Base-by-base conservation (phyloP, 1,140 invertebrate species). In the Panagrolaimus sp. region DNA sequence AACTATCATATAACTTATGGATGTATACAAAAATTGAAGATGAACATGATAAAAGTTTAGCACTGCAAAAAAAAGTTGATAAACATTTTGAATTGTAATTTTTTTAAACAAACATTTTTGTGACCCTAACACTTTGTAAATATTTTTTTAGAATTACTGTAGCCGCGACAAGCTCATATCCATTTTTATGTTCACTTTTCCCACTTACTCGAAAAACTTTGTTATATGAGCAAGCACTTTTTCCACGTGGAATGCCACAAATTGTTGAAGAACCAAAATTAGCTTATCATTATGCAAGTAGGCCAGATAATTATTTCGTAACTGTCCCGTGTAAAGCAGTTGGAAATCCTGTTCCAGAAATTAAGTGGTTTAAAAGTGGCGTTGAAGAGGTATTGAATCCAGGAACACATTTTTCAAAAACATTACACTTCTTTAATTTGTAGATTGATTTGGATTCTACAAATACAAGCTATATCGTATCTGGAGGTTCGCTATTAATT, bases 171-270 rank as follows among this genome's bases (percentile, higher is more conserved):
- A 53, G 27, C 9, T 45, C 48, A 43, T 57, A 38, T 31, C 74
- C 73, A 47, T 75, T 72, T 69, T 77, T 75, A 61, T 75, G 73
- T 61, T 43, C 61, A 23, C 44, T 75, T 7, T 64, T 65, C 7
- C 68, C 74, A 14, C 61, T 76, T 5, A 75, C 63, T 38, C 53
- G 63, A 31, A 38, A 48, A 38, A 16, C 44, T n/a, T 65, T 75
- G 9, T 23, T 75, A n/a, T 75, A 75, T 25, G 70, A 75, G 63
- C 74, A 75, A 57, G 72, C 75, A 38, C 20, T 75, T 20, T 62
- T 75, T 16, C 73, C 73, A 2, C 77, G 63, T 42, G 72, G 74
- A 1, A 71, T 46, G 7, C 74, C 74, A 8, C 38, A 65, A 31
- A 63, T 75, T 42, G 31, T 72, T 16, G 73, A 75, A 65, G 53